phyloP scores from a whole-genome alignment of 2,797 vertebrate genomes.

The Carcharodon carcharias region DNA sequence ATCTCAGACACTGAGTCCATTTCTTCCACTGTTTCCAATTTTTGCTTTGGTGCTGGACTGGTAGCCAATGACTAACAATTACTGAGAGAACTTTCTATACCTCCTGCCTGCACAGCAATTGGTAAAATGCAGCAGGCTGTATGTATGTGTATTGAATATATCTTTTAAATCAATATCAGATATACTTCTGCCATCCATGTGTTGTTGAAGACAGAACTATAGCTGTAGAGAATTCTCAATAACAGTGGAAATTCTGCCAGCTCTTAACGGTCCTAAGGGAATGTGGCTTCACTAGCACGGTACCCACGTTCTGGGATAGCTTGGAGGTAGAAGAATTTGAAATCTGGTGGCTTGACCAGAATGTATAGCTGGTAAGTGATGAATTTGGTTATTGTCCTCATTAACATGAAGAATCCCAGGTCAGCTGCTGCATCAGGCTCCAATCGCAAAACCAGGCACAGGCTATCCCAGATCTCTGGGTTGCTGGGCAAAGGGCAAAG shows the following conservation, averaged over 20 bases:
- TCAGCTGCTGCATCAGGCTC: neutral
- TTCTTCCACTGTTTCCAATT: neutral
- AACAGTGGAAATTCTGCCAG: neutral
- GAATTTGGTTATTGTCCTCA: neutral
- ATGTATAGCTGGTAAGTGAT: neutral
- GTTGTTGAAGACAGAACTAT: neutral
- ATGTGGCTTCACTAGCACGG: neutral
- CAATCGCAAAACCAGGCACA: neutral
- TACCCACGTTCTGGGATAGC: neutral
- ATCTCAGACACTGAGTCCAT: neutral
- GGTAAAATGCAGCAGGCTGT: neutral
- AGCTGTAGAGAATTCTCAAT: neutral
- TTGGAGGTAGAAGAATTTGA: neutral
- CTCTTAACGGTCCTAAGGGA: too few species aligned
- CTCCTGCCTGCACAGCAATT: neutral
- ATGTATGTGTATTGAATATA: neutral
- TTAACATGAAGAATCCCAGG: neutral
- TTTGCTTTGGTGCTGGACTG: neutral
- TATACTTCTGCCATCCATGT: neutral
- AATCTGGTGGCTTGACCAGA: neutral
- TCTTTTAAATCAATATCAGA: neutral
- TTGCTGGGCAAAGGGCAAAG: neutral
- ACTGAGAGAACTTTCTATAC: neutral
- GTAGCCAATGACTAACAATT: neutral
- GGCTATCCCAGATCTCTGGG: neutral